Evolutionary conservation across 2,113 vertebrate genomes (phyloP).

Genomic region (Rattus norvegicus): DNA sequence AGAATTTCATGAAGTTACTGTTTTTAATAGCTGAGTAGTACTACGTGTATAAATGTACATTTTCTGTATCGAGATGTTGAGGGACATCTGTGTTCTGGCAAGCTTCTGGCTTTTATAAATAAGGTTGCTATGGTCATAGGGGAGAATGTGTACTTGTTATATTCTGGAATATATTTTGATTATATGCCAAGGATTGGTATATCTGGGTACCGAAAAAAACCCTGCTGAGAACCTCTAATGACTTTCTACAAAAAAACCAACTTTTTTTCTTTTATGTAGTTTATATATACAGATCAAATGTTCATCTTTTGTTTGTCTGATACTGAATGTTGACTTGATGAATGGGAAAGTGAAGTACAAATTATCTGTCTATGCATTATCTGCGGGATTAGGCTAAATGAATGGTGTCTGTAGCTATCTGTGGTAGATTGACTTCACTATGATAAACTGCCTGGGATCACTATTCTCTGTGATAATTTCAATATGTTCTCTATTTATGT

Average conservation of each 20-base stretch:
- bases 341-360: not conserved
- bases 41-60: too few species aligned
- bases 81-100: too few species aligned
- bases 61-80: too few species aligned
- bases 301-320: not conserved
- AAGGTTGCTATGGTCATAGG: too few species aligned
- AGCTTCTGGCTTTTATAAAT: too few species aligned
- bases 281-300: not conserved
- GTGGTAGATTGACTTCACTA: rapidly evolving
- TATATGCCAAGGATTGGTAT: too few species aligned
- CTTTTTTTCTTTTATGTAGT: not conserved
- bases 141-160: too few species aligned
- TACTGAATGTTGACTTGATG: not conserved
- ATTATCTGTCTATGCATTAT: not conserved
- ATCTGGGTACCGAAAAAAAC: too few species aligned
- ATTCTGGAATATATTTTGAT: too few species aligned
- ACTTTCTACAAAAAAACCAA: not conserved
- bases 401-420: not conserved
- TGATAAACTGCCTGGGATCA: not conserved
- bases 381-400: not conserved
- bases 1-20: too few species aligned
- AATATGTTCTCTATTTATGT: not conserved
- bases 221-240: not conserved
- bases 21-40: too few species aligned
- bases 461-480: not conserved